Conservation (phyloP, 1,140 invertebrate species). For the Conopomorpha cramerella region DNA sequence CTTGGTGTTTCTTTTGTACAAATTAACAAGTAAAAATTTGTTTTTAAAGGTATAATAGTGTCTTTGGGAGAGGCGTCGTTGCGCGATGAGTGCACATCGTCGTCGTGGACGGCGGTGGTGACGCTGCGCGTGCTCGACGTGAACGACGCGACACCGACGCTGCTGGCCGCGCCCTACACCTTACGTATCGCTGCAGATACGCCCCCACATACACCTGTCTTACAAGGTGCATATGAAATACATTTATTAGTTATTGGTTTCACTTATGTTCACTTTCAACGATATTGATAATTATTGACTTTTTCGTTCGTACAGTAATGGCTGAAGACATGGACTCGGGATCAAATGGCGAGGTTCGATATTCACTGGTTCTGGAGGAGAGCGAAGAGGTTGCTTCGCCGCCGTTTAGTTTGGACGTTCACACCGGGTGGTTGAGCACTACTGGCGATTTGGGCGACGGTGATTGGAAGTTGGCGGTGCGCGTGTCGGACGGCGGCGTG, state of each 20-base stretch:
- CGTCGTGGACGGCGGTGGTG: conserved; percentile 76
- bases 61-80: conserved; percentile 71
- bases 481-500: conserved; percentile 83
- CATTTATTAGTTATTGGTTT: too few relatives aligned
- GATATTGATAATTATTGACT: neutral
- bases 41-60: too few relatives aligned
- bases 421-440: conserved; percentile 85
- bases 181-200: conserved; percentile 76
- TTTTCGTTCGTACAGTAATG: conserved; percentile 62
- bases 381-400: conserved; percentile 65
- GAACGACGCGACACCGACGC: conserved; percentile 92
- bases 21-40: too few relatives aligned
- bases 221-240: conserved; percentile 62
- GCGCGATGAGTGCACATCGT: conserved; percentile 74
- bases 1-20: too few relatives aligned
- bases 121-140: conserved; percentile 83
- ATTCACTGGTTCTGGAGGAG: conserved; percentile 65
- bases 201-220: conserved; percentile 73
- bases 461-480: conserved; percentile 66
- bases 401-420: conserved; percentile 81
- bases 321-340: conserved; percentile 84
- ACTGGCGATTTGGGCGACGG: conserved; percentile 79
- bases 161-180: conserved; percentile 83
- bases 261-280: too few relatives aligned
- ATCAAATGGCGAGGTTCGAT: conserved; percentile 83